phyloP scores from a whole-genome alignment of 2,888 invertebrate species.

The Conus canariensis region DNA sequence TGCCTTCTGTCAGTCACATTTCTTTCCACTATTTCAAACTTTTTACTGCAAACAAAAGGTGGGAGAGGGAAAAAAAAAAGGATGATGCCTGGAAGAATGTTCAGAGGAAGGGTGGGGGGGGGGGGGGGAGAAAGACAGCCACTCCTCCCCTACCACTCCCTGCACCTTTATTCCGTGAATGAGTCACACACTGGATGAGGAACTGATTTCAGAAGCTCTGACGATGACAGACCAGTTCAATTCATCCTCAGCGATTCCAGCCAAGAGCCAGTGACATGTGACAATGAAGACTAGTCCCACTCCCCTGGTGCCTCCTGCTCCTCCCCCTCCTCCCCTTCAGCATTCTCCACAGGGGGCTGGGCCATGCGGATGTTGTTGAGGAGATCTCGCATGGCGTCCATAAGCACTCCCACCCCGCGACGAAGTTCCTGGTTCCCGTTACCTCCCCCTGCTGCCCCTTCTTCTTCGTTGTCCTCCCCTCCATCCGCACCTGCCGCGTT shows the following conservation, averaged over 20 bases:
- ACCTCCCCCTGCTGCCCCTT: constrained; percentile 46
- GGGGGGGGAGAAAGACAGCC: too few species aligned
- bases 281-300: constrained; percentile 29
- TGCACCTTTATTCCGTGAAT: not conserved
- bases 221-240: not conserved
- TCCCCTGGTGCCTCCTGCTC: constrained; percentile 20
- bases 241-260: not conserved
- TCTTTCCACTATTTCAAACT: too few species aligned
- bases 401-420: constrained; percentile 84
- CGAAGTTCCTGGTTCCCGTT: constrained; percentile 80
- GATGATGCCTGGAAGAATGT: too few species aligned
- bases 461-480: not conserved
- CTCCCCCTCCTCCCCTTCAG: constrained; percentile 52
- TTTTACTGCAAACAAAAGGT: too few species aligned
- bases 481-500: not conserved
- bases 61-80: too few species aligned
- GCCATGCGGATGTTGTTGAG: constrained; percentile 84
- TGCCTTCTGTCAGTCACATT: too few species aligned
- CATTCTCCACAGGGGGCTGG: constrained; percentile 50
- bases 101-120: too few species aligned
- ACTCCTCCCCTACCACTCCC: not conserved
- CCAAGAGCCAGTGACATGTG: not conserved
- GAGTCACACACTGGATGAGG: not conserved
- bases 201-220: not conserved
- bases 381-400: constrained; percentile 87